Evolutionary conservation across 2,888 invertebrate species (phyloP).

Genomic region (Dasypogon diadema): DNA sequence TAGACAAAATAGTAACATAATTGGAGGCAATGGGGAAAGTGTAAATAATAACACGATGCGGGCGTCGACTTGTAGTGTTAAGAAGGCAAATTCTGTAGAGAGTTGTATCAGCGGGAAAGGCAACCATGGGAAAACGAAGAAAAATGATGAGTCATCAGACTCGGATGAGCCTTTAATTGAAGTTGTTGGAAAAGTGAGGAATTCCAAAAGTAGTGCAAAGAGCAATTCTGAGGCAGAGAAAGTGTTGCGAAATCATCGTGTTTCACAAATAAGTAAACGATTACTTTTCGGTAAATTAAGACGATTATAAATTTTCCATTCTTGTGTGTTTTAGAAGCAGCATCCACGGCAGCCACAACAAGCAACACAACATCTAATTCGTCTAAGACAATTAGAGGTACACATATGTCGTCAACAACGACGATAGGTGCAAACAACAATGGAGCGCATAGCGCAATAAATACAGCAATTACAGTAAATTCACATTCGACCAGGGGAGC

Average conservation of each 20-base stretch:
- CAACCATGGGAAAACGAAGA: constrained; percentile 58
- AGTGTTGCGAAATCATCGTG: constrained; percentile 54
- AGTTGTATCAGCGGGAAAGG: constrained; percentile 12
- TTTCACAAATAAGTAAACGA: constrained; percentile 43
- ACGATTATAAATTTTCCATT: background rate
- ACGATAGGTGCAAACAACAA: constrained; percentile 2
- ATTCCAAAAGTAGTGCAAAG: constrained; percentile 60
- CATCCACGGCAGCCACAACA: constrained; percentile 55
- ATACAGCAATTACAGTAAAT: constrained; percentile 55
- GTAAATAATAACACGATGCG: constrained; percentile 46
- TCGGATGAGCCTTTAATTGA: constrained; percentile 85
- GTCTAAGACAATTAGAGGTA: constrained; percentile 35
- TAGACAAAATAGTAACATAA: constrained; percentile 59
- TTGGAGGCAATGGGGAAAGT: constrained; percentile 46
- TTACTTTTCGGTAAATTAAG: constrained; percentile 9
- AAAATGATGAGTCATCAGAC: constrained; percentile 78
- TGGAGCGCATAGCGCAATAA: constrained; percentile 54
- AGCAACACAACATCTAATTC: constrained; percentile 57
- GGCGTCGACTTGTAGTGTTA: constrained; percentile 13
- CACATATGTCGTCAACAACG: constrained; percentile 5
- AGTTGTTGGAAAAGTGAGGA: constrained; percentile 75
- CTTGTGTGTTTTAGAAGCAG: constrained; percentile 49
- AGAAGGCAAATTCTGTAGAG: constrained; percentile 23
- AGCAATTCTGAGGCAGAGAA: constrained; percentile 40
- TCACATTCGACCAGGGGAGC: constrained; percentile 28